Percentiles rank a stretch among this genome's conserved stretches.
phyloP scores from a whole-genome alignment of 2,888 invertebrate genomes.

The Pasiphila rectangulata region DNA sequence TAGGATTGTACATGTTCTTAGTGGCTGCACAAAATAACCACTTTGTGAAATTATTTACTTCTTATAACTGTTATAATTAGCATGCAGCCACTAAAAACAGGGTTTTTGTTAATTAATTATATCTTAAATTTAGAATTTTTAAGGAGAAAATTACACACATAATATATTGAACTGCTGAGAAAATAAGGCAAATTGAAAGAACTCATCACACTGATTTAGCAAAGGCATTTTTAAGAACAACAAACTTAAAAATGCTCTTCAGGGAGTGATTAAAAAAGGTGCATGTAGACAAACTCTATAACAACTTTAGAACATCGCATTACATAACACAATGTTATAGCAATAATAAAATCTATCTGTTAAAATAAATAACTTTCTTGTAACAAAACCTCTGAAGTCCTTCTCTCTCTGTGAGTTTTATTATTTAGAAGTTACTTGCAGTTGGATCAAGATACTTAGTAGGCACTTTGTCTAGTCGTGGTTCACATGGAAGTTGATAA shows the following conservation, averaged over 20 bases:
- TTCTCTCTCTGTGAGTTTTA: constrained; percentile 4
- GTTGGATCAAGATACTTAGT: constrained; percentile 35
- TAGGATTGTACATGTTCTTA: constrained; percentile 36
- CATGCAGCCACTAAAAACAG: constrained; percentile 42
- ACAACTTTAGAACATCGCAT: constrained; percentile 12
- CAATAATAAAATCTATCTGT: constrained; percentile 6
- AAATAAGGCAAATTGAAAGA: constrained; percentile 1
- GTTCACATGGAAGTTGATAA: constrained; percentile 33
- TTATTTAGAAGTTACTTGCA: constrained; percentile 17
- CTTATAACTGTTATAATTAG: constrained; percentile 25
- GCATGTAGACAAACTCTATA: constrained; percentile 6
- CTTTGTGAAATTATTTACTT: constrained; percentile 47
- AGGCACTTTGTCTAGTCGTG: constrained; percentile 55
- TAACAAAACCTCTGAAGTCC: constrained; percentile 6
- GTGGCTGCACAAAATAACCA: constrained; percentile 45
- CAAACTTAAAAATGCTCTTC: constrained; percentile 14
- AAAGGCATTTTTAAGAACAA: constrained; percentile 20
- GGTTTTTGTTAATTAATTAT: constrained; percentile 27
- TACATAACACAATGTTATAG: constrained; percentile 11
- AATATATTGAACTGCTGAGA: constrained; percentile 14
- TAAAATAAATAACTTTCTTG: constrained; percentile 4
- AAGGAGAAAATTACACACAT: constrained; percentile 38
- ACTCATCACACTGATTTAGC: constrained; percentile 7
- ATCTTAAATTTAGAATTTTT: constrained; percentile 29
- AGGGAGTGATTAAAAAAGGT: constrained; percentile 2